Base-by-base conservation (phyloP, 92 coral and sea anemone genomes). In the Actinernus sp. region DNA sequence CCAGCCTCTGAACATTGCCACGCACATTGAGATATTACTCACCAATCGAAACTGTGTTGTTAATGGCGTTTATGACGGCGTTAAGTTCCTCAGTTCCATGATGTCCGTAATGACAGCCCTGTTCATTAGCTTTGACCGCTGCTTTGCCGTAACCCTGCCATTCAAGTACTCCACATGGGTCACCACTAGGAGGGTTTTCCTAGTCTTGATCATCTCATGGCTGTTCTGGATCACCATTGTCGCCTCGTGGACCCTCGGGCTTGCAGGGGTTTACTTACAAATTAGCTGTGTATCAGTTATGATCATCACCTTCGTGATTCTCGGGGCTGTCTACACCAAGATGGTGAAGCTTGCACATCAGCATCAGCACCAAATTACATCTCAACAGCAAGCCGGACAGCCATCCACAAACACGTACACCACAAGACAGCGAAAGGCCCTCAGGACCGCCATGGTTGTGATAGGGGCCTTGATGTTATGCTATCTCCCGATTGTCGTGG, bases 91-190 rank as follows among this genome's bases (percentile, higher is more conserved):
- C 12, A 54, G 56, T 31, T 70, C 78, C 1, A 19, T 70, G 66
- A 70, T 70, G 78, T 70, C 78, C 8, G 78, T 70, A 0, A 49
- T 70, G 32, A 70, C 78, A 37, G 78, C 78, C 4, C 63, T 70
- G 18, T 57, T 55, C 47, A 70, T 70, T 18, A 70, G 78, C 41
- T 43, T 61, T 18, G 78, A 70, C 53, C 65, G 78, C 18, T 70
- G 78, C 28, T 28, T 70, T 10, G 66, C 78, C 8, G 58, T 70
- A 24, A 44, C 64, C 2, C 41, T 70, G 12, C 78, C 78, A 19
- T 70, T 70, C 57, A 70, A 70, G 43, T 70, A 70, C 66, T 38
- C 45, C 22, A 22, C 56, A 14, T 57, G 65, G 65, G 63, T 70
- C 21, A 55, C 78, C 5, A 52, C 78, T 20, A 70, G 53, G 10